Evolutionary conservation across 2,797 vertebrate species (phyloP), one percentile per base, ranked within the genome.

Genomic region (Crenuchus spilurus): DNA sequence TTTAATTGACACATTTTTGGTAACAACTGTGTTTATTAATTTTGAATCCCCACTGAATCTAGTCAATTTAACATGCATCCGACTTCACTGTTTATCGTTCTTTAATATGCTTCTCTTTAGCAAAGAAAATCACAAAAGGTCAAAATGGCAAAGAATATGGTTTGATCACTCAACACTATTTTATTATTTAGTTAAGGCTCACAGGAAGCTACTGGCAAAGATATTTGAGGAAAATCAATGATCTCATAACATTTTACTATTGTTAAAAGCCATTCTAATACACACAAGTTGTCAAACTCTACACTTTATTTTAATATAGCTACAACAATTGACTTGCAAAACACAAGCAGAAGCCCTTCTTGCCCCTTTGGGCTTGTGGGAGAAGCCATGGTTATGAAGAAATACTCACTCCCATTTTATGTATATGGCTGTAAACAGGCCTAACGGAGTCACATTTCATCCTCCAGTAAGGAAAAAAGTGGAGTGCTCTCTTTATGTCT

Each of bases 381-480:
- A 58, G 60, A 20, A 41, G 18, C 20, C 52, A 3, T 37, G 31
- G 49, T 60, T 58, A 60, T 48, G 65, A 46, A 31, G 42, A 76
- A 54, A 30, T 41, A 18, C 18, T 52, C 16, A 30, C 39, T 72
- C 52, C 42, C 14, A n/a, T 57, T 68, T 67, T 37, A 70, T 67
- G 58, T 61, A 77, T 60, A 26, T 31, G 37, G 20, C 68, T 9
- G 49, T 78, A 78, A 80, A 71, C 51, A 51, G 37, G 28, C 28
- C 51, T 39, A 18, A n/a, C 35, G 33, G 51, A 42, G 26, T 66
- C 74, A 68, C 68, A 49, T 63, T 69, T 72, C 74, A 49, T 33
- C 22, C 41, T 35, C 14, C 20, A 26, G 70, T 62, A 62, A 62
- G 63, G 35, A 46, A 70, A 41, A 51, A 11, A 35, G 14, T 39